A percentile compares a stretch with the other conserved stretches of the same genome.
Evolutionary conservation across 2,888 invertebrate species (phyloP).

Genomic region (Copidosoma aretas): DNA sequence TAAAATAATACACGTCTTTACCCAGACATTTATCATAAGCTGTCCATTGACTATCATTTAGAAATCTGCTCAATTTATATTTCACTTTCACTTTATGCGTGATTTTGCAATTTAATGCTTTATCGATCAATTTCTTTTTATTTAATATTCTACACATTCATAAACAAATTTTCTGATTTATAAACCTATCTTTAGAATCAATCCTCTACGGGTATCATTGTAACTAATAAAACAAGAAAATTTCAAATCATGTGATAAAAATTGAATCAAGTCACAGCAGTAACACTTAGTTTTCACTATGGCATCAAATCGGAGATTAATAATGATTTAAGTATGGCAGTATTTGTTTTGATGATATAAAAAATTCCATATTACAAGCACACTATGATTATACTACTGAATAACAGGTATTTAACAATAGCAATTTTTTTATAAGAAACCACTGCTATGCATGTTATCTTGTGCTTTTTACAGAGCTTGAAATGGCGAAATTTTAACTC

Average conservation of each 20-base stretch:
- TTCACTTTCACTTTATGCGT: slow-evolving; percentile 25
- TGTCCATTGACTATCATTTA: slow-evolving; percentile 29
- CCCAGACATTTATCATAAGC: slow-evolving; percentile 32
- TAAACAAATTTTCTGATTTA: not conserved
- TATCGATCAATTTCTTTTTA: too few species aligned
- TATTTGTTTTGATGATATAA: slow-evolving; percentile 36
- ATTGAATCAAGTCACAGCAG: too few species aligned
- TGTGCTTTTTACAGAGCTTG: slow-evolving; percentile 27
- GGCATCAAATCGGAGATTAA: not conserved
- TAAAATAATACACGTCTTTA: slow-evolving; percentile 43
- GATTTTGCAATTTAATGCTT: slow-evolving; percentile 28
- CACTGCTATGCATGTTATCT: slow-evolving; percentile 26
- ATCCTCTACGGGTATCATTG: too few species aligned
- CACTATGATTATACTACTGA: slow-evolving; percentile 32
- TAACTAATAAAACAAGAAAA: too few species aligned
- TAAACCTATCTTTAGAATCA: not conserved
- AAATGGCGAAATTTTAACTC: not conserved
- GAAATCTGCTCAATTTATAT: slow-evolving; percentile 27
- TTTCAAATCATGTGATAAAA: too few species aligned
- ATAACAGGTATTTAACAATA: slow-evolving; percentile 29
- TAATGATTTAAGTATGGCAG: slow-evolving; percentile 30
- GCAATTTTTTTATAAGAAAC: slow-evolving; percentile 19
- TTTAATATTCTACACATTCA: slow-evolving; percentile 17
- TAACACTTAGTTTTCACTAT: not conserved
- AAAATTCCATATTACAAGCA: slow-evolving; percentile 34